A percentile compares a stretch with the other conserved stretches of the same genome.
Evolutionary conservation across 2,113 vertebrate species (phyloP).

Genomic region (Myocastor coypus): DNA sequence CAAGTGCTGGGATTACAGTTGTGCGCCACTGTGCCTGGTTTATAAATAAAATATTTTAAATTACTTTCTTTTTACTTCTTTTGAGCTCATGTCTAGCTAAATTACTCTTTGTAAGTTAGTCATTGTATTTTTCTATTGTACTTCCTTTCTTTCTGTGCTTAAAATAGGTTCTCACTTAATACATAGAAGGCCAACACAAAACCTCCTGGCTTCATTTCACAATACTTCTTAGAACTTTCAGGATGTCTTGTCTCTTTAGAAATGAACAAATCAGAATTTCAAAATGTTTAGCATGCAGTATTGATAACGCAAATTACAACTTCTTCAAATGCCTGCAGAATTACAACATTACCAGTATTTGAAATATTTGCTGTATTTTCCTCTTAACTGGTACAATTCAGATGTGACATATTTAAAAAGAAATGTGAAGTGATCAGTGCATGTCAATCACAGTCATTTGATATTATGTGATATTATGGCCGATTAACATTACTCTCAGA

Average conservation of each 20-base stretch:
- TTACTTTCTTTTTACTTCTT: background rate
- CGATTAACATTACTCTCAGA: too few relatives aligned
- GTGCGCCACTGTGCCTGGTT: too few relatives aligned
- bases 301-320: background rate
- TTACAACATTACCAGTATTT: background rate
- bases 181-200: background rate
- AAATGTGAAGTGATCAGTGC: background rate
- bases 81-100: background rate
- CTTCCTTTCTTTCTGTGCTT: background rate
- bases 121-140: background rate
- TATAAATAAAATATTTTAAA: background rate
- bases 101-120: background rate
- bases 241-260: background rate
- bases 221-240: background rate
- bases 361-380: background rate
- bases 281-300: too few relatives aligned
- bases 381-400: background rate
- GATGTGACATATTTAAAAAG: background rate
- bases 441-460: background rate
- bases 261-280: too few relatives aligned
- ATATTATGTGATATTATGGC: too few relatives aligned
- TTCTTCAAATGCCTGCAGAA: background rate
- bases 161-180: conserved; percentile 13
- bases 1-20: too few relatives aligned
- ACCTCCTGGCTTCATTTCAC: background rate